Evolutionary conservation across 2,888 invertebrate genomes (phyloP), one percentile per base, ranked within the genome.

Genomic region (Nasonovia ribisnigri): DNA sequence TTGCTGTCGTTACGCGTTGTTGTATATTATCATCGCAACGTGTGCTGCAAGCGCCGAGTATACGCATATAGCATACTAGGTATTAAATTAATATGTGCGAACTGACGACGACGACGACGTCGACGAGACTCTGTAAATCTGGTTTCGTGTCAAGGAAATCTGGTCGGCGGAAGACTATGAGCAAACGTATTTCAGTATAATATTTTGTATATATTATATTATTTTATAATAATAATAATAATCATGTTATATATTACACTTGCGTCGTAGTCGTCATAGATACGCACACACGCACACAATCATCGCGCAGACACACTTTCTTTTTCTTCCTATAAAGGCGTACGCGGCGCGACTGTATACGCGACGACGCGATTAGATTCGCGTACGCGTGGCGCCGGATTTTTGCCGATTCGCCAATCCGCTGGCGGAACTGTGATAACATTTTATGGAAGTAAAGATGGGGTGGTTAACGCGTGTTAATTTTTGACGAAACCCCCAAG

Each of bases 91-190:
- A 43, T 46, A 36, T 16, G 77, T 77, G 77, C 90, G 90, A 77
- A 77, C 77, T 77, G 48, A 36, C 67, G n/a, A 67, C 67, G 67
- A 29, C 54, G 54, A 54, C 54, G 54, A 54, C 51, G 13, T 46
- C 67, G 16, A 67, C 88, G 26, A 26, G 88, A 92, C 54, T 60
- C 93, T 90, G 93, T 51, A 90, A 90, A 90, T 90, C 86, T 90
- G 93, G 90, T 93, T 93, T 86, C 67, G 24, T 93, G 93, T 93
- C 93, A 93, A 93, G 93, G 93, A 86, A 93, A 93, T 93, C 93
- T 89, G 90, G 93, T 93, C 60, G 90, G 60, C 93, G 90, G 93
- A 93, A 90, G 84, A 93, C 84, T 36, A 24, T 24, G 54, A 36
- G 46, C 77, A 57, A 60, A 88, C 91, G 51, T 77, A 77, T 77